Conservation (phyloP, 2,113 vertebrate genomes). For the Stictonetta naevosa region DNA sequence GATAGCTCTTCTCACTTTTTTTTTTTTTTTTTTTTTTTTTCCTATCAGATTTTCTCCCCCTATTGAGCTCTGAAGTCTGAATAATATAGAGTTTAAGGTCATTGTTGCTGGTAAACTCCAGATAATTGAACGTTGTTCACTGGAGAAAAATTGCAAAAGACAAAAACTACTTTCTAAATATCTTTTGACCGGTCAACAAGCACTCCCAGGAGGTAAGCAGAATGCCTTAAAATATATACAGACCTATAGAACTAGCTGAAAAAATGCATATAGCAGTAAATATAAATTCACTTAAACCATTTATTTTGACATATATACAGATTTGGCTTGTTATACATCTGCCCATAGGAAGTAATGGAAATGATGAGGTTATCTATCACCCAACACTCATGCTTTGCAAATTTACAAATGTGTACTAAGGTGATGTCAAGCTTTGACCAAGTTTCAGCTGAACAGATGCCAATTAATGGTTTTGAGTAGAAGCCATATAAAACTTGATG, state of each 20-base stretch:
- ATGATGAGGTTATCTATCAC: background rate
- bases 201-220: background rate
- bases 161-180: background rate
- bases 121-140: background rate
- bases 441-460: slow-evolving; percentile 34
- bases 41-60: background rate
- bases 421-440: slow-evolving; percentile 36
- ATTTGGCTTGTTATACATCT: background rate
- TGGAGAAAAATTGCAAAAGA: background rate
- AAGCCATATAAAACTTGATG: slow-evolving; percentile 40
- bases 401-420: background rate
- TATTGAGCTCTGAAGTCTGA: background rate
- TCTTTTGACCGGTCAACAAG: background rate
- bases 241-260: background rate
- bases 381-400: background rate
- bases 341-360: slow-evolving; percentile 36
- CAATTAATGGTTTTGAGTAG: slow-evolving; percentile 36
- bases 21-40: background rate
- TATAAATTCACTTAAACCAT: background rate
- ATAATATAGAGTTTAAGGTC: background rate
- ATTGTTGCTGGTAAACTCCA: background rate
- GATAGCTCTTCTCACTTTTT: background rate
- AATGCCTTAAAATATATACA: background rate
- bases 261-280: background rate
- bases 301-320: background rate